Percentiles rank a stretch among this genome's conserved stretches.
phyloP scores from a whole-genome alignment of 2,113 vertebrate genomes.

The Dipodomys spectabilis region DNA sequence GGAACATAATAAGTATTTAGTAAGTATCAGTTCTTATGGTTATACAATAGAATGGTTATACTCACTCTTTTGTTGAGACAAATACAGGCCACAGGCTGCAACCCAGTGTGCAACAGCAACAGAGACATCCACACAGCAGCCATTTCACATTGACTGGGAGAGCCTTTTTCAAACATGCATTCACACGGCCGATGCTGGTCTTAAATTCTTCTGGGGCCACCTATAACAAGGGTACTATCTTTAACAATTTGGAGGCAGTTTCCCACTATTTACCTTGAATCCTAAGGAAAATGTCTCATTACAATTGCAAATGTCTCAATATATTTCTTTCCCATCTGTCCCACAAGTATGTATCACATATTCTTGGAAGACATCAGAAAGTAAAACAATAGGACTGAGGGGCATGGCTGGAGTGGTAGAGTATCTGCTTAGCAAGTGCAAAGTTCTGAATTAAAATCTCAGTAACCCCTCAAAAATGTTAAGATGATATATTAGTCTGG shows the following conservation, averaged over 20 bases:
- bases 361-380: slow-evolving; percentile 14
- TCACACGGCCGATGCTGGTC: slow-evolving; percentile 95
- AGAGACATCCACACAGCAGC: slow-evolving; percentile 98
- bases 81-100: slow-evolving; percentile 99
- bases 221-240: slow-evolving; percentile 84
- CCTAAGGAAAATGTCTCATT: slow-evolving; percentile 44
- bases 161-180: slow-evolving; percentile 96
- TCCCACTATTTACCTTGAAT: slow-evolving; percentile 38
- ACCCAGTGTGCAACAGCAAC: slow-evolving; percentile 98
- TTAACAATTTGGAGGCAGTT: slow-evolving; percentile 58
- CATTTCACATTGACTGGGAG: slow-evolving; percentile 97
- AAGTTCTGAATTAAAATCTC: no score
- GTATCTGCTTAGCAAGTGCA: no score
- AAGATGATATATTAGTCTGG: no score
- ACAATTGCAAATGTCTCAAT: slow-evolving; percentile 57
- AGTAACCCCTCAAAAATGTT: no score
- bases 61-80: slow-evolving; percentile 99
- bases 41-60: slow-evolving; percentile 70
- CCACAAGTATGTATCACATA: slow-evolving; percentile 8
- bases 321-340: not conserved
- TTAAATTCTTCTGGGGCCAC: slow-evolving; percentile 99
- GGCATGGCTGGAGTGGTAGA: no score
- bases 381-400: slow-evolving; percentile 23
- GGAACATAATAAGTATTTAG: not conserved
- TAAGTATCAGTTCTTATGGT: slow-evolving; percentile 51